Conservation (phyloP, 2,113 vertebrate genomes). For the Grammomys dolichurus region DNA sequence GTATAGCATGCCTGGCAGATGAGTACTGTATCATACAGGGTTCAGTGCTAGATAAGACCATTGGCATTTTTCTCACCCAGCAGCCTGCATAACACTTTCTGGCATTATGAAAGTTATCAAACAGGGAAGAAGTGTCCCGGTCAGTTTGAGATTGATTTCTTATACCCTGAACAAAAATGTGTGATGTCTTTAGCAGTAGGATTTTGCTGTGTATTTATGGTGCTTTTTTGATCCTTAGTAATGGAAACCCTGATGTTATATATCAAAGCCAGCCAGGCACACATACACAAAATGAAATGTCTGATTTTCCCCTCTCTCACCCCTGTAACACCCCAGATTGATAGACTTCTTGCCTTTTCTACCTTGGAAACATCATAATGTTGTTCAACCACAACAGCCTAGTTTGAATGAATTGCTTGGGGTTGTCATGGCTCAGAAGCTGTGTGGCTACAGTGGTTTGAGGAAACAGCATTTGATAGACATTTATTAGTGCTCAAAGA, state of each 20-base stretch:
- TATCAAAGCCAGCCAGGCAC: neutral
- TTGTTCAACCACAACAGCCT: neutral
- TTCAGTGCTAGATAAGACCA: neutral
- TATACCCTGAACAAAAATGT: neutral
- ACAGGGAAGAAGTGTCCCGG: neutral
- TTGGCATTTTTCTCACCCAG: neutral
- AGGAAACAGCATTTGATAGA: neutral
- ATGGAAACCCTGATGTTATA: neutral
- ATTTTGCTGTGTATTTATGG: neutral
- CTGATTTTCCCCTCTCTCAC: neutral
- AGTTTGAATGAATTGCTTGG: neutral
- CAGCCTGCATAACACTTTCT: neutral
- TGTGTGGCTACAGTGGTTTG: neutral
- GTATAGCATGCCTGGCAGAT: no score
- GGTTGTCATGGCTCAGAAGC: neutral
- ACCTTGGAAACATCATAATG: constrained; percentile 32
- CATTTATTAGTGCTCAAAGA: neutral
- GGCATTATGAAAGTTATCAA: neutral
- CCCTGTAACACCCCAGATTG: neutral
- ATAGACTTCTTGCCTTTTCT: constrained; percentile 12
- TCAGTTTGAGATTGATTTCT: neutral
- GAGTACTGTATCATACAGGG: no score
- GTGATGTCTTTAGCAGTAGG: neutral
- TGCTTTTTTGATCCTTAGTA: neutral
- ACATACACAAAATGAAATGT: neutral